phyloP scores from a whole-genome alignment of 2,888 invertebrate genomes.

The Tinea semifulvella region DNA sequence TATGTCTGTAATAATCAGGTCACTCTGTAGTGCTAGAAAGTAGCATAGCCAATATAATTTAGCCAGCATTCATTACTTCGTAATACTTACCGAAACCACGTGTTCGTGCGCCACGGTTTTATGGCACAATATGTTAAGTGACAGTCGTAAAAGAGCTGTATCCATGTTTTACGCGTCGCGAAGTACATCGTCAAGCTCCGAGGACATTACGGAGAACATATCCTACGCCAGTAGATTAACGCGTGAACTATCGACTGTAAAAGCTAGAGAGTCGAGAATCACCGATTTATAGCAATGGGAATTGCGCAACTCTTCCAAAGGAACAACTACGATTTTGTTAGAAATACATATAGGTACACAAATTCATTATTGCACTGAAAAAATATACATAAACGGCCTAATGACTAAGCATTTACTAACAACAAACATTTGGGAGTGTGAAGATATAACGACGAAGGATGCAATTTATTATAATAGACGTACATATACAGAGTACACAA shows the following conservation, averaged over 20 bases:
- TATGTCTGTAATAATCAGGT: too few relatives aligned
- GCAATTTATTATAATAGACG: too few relatives aligned
- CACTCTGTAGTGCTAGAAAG: too few relatives aligned
- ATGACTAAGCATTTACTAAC: too few relatives aligned
- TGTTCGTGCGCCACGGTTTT: conserved; percentile 31
- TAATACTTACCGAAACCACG: neutral
- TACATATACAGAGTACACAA: too few relatives aligned
- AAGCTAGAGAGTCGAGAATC: neutral
- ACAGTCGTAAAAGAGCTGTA: conserved; percentile 50
- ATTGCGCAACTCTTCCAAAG: neutral
- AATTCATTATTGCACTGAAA: too few relatives aligned
- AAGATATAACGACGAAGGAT: too few relatives aligned
- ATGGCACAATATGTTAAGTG: conserved; percentile 55
- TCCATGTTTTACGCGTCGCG: conserved; percentile 50
- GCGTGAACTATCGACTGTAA: conserved; percentile 31
- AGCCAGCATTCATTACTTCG: neutral
- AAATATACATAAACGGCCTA: too few relatives aligned
- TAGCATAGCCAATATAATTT: too few relatives aligned
- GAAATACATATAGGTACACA: too few relatives aligned
- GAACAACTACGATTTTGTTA: too few relatives aligned
- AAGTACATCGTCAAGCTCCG: conserved; percentile 22
- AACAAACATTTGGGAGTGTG: too few relatives aligned
- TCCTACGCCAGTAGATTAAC: conserved; percentile 30
- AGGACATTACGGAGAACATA: neutral
- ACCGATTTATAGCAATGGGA: neutral